A percentile compares a stretch with the other conserved stretches of the same genome.
Evolutionary conservation across 1,140 invertebrate genomes (phyloP).

Genomic region (Papilio glaucus): DNA sequence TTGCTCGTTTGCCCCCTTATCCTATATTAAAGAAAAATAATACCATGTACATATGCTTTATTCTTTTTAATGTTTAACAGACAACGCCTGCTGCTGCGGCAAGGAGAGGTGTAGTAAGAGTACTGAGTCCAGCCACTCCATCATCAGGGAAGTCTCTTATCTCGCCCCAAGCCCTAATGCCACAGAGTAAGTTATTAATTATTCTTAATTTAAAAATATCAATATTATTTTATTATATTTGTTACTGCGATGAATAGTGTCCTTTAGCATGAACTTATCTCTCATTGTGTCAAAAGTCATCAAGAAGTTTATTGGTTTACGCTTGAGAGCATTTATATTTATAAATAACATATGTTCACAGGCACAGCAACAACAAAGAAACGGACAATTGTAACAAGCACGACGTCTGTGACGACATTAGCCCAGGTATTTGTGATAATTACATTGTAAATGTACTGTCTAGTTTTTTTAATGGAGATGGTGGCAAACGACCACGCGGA

Average conservation of each 20-base stretch:
- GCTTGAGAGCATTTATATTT: neutral
- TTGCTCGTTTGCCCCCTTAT: neutral
- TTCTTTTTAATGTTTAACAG: conserved; percentile 22
- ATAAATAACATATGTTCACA: conserved; percentile 39
- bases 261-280: no score
- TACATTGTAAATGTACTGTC: neutral
- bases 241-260: neutral
- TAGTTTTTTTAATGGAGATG: no score
- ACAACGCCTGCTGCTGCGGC: conserved; percentile 39
- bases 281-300: no score
- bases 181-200: conserved; percentile 57
- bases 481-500: no score
- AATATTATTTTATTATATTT: neutral
- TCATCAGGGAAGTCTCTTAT: conserved; percentile 75
- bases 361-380: conserved; percentile 61
- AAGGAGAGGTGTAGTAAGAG: conserved; percentile 68
- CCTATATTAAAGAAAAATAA: neutral
- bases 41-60: neutral
- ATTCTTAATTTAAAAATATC: no score
- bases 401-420: conserved; percentile 59
- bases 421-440: conserved; percentile 56
- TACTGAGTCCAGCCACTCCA: conserved; percentile 71
- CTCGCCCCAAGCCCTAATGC: conserved; percentile 71
- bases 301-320: no score
- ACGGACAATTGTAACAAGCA: conserved; percentile 52